A percentile compares a stretch with the other conserved stretches of the same genome.
These are phyloP conservation scores for Callosobruchus maculatus DNA, from an alignment of 2,888 invertebrate genomes.

Conservation along the genomic window DNA sequence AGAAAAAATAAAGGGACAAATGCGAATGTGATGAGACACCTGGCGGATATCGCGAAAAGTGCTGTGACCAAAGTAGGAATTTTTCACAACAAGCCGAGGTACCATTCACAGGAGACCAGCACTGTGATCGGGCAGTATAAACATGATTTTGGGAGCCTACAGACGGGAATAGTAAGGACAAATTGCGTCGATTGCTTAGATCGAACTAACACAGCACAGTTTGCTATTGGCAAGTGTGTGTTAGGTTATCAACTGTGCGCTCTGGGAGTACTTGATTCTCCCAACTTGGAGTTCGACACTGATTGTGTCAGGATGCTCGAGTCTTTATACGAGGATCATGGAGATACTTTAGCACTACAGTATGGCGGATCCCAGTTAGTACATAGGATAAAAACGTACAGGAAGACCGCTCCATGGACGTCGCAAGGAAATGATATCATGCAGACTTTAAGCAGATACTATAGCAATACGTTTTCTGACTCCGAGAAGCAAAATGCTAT, in stretches of 20 bases:
- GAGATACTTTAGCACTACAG: constrained; percentile 64
- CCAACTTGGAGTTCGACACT: constrained; percentile 87
- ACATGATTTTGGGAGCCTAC: constrained; percentile 48
- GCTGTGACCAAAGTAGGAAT: constrained; percentile 87
- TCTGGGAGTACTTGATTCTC: constrained; percentile 80
- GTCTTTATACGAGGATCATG: constrained; percentile 96
- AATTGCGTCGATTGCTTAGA: constrained; percentile 99
- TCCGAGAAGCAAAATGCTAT: constrained; percentile 98
- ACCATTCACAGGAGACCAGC: constrained; percentile 40
- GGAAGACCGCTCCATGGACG: constrained; percentile 93
- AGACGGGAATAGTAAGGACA: constrained; percentile 84
- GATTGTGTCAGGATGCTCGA: constrained; percentile 93
- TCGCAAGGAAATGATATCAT: constrained; percentile 98
- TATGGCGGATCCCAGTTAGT: constrained; percentile 99
- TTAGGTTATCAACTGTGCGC: constrained; percentile 76
- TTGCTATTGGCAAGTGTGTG: constrained; percentile 91
- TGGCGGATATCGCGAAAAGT: constrained; percentile 85
- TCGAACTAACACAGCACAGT: constrained; percentile 98
- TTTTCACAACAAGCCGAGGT: constrained; percentile 59
- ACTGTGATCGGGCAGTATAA: constrained; percentile 37
- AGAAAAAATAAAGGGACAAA: constrained; percentile 77
- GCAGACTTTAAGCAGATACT: constrained; percentile 96
- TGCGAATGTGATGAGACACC: constrained; percentile 74
- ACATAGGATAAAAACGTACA: constrained; percentile 74
- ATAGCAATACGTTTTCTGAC: constrained; percentile 95